Evolutionary conservation across 2,888 invertebrate genomes (phyloP).

Genomic region (Anthrax anthrax): DNA sequence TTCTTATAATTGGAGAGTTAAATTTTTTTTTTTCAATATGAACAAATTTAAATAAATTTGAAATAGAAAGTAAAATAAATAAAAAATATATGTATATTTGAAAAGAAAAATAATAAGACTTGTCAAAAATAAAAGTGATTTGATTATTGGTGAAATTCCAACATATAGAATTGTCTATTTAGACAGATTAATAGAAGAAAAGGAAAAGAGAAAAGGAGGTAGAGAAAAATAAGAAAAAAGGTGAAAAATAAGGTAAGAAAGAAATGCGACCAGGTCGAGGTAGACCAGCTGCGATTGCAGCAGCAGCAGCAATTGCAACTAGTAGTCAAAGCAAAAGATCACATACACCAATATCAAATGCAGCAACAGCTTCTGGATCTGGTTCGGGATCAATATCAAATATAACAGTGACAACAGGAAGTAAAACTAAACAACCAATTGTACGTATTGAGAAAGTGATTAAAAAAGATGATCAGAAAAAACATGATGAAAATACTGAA

Average conservation of each 20-base stretch:
- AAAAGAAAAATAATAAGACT: too few species aligned
- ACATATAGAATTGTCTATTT: background rate
- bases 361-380: background rate
- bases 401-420: constrained; percentile 8
- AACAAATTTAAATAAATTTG: too few species aligned
- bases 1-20: too few species aligned
- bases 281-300: constrained; percentile 1
- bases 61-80: too few species aligned
- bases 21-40: too few species aligned
- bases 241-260: background rate
- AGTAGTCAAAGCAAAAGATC: background rate
- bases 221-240: background rate
- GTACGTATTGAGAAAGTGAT: constrained; percentile 27
- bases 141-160: too few species aligned
- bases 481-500: constrained; percentile 5
- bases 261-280: constrained; percentile 8
- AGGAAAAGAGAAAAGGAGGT: background rate
- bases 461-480: constrained; percentile 5
- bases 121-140: too few species aligned
- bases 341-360: background rate
- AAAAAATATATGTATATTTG: too few species aligned
- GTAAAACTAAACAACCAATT: constrained; percentile 28
- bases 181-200: background rate
- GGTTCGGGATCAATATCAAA: too few species aligned
- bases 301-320: background rate